Percentiles rank a stretch among this genome's conserved stretches.
Conservation (phyloP, 2,888 invertebrate species). For the Dasypogon diadema region DNA sequence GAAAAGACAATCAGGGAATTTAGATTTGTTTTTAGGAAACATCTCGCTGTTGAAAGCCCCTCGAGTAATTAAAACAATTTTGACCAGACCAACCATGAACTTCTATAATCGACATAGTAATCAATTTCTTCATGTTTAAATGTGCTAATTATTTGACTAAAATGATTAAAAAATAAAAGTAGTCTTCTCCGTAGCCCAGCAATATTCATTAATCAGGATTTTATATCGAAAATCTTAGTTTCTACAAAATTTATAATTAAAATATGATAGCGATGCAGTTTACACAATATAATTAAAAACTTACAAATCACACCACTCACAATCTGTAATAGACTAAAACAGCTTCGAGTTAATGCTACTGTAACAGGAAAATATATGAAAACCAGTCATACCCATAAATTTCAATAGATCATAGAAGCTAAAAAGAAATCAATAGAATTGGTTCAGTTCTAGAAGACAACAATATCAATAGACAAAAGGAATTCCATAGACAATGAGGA, state of each 20-base stretch:
- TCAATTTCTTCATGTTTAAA: too few relatives aligned
- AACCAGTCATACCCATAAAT: constrained; percentile 46
- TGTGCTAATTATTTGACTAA: not conserved
- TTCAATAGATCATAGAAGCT: constrained; percentile 51
- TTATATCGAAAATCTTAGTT: too few relatives aligned
- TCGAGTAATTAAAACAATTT: not conserved
- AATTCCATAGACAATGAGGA: constrained; percentile 17
- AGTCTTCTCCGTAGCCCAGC: not conserved
- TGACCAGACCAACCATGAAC: not conserved
- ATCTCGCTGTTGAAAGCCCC: not conserved
- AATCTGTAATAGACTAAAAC: constrained; percentile 42
- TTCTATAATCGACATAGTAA: not conserved
- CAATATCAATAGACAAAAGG: not conserved
- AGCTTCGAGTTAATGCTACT: constrained; percentile 8
- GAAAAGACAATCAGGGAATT: not conserved
- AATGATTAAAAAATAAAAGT: not conserved
- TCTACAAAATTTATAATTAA: not conserved
- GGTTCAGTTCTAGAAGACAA: constrained; percentile 15
- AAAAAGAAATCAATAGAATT: constrained; percentile 30
- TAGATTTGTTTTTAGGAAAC: not conserved
- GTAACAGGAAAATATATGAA: constrained; percentile 30
- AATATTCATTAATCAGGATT: not conserved
- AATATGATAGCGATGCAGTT: constrained; percentile 57
- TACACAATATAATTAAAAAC: constrained; percentile 53
- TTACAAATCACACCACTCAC: constrained; percentile 36